Percentiles rank a stretch among this genome's conserved stretches.
These are phyloP conservation scores for Catharus bicknelli DNA, from an alignment of 2,113 vertebrate species.

Conservation along the genomic window DNA sequence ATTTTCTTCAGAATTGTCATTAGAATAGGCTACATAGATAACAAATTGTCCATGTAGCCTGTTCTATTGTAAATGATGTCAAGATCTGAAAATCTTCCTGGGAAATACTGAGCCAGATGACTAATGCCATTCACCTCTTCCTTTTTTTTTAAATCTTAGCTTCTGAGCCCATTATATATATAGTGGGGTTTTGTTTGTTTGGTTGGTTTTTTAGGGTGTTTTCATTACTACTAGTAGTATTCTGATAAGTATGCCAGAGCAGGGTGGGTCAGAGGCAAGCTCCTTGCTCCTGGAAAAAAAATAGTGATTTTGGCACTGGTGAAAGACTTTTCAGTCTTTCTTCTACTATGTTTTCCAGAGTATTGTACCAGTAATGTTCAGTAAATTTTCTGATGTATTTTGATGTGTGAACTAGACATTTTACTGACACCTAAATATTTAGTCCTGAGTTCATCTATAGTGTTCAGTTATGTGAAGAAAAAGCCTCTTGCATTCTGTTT, in stretches of 20 bases:
- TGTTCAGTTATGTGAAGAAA: neutral
- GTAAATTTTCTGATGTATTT: neutral
- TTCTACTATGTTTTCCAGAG: neutral
- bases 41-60: neutral
- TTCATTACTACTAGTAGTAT: neutral
- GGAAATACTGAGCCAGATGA: neutral
- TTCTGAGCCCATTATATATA: neutral
- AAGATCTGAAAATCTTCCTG: neutral
- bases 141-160: neutral
- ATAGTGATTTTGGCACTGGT: neutral
- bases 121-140: neutral
- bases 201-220: neutral
- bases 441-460: neutral
- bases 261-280: neutral
- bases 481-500: neutral
- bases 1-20: neutral
- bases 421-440: neutral
- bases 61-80: neutral
- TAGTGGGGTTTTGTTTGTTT: neutral
- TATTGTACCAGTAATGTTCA: neutral
- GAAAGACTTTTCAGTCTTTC: neutral
- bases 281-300: neutral
- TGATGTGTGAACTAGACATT: neutral
- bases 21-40: neutral
- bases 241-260: neutral